phyloP scores from a whole-genome alignment of 2,888 invertebrate species.

The Ptychoptera albimana region DNA sequence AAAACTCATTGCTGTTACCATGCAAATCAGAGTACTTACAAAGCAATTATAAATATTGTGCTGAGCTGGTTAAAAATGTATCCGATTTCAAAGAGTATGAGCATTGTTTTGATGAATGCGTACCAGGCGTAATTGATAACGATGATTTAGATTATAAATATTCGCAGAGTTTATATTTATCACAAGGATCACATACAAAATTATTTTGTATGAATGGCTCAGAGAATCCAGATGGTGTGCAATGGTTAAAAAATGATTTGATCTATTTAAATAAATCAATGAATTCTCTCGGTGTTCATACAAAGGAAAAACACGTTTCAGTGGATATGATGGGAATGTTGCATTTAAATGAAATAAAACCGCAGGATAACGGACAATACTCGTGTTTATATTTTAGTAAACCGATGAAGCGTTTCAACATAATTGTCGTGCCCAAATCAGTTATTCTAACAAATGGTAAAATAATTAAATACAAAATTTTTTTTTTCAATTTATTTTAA shows the following conservation, averaged over 20 bases:
- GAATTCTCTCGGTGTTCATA: constrained; percentile 25
- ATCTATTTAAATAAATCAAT: not conserved
- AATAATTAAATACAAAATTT: too few relatives aligned
- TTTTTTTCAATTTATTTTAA: too few relatives aligned
- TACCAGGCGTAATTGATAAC: constrained; percentile 17
- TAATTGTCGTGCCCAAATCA: constrained; percentile 34
- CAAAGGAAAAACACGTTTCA: constrained; percentile 32
- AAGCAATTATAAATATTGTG: constrained; percentile 31
- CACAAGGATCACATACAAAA: not conserved
- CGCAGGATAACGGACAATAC: constrained; percentile 50
- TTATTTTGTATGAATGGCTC: not conserved
- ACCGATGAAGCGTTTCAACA: constrained; percentile 34
- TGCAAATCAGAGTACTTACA: constrained; percentile 32
- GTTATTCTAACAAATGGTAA: constrained; percentile 12
- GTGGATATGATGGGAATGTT: constrained; percentile 40
- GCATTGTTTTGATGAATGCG: constrained; percentile 26
- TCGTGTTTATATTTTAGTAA: constrained; percentile 47
- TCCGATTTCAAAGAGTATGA: constrained; percentile 33
- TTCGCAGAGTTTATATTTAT: not conserved
- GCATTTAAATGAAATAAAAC: constrained; percentile 40
- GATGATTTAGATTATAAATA: not conserved
- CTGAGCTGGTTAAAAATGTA: constrained; percentile 31
- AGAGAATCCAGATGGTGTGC: not conserved
- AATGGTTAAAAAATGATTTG: not conserved
- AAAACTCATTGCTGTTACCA: constrained; percentile 21